Conservation (phyloP, 2,113 vertebrate species). For the Bos indicus region DNA sequence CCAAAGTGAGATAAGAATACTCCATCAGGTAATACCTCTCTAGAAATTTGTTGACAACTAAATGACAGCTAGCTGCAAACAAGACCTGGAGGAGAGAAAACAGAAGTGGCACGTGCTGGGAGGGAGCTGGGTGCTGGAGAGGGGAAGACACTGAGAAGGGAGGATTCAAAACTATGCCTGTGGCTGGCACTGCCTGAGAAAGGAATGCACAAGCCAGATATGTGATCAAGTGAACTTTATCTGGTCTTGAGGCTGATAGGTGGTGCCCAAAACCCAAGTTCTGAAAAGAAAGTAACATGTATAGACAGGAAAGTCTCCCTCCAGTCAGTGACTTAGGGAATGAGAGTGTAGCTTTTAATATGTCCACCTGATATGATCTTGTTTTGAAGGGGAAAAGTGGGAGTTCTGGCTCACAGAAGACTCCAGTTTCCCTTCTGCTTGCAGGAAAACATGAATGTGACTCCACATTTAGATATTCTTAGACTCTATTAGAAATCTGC, state of each 20-base stretch:
- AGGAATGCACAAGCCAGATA: background rate
- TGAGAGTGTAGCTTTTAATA: background rate
- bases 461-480: background rate
- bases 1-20: background rate
- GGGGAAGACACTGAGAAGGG: background rate
- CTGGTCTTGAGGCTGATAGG: background rate
- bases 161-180: background rate
- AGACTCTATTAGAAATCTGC: background rate
- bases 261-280: background rate
- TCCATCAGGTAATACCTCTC: background rate
- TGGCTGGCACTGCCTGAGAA: background rate
- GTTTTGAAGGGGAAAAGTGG: background rate
- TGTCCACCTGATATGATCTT: background rate
- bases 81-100: conserved; percentile 22
- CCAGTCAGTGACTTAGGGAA: background rate
- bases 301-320: background rate
- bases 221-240: background rate
- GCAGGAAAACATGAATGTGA: background rate
- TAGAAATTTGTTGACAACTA: conserved; percentile 34
- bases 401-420: background rate
- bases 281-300: background rate
- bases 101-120: background rate
- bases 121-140: background rate
- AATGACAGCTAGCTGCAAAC: conserved; percentile 21
- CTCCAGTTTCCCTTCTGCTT: background rate